Conservation (phyloP, 2,888 invertebrate species). For the Drosophila pseudotalamancana region DNA sequence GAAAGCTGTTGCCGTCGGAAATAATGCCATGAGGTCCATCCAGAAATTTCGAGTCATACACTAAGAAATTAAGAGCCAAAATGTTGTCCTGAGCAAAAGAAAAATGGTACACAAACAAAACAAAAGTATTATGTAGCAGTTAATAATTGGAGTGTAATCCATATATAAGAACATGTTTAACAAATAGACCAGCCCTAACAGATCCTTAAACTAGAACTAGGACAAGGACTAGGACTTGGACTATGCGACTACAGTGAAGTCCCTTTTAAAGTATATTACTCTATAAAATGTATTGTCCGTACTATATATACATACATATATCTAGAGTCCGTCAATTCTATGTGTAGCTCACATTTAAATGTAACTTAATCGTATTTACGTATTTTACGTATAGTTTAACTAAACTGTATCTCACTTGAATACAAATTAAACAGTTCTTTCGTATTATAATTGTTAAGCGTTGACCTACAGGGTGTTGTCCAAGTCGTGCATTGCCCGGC, state of each 20-base stretch:
- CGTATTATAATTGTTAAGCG: slow-evolving; percentile 23
- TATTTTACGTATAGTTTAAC: too few species aligned
- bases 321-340: slow-evolving; percentile 16
- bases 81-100: slow-evolving; percentile 10
- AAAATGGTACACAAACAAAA: neutral
- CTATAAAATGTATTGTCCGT: slow-evolving; percentile 24
- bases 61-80: slow-evolving; percentile 12
- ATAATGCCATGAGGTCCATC: slow-evolving; percentile 35
- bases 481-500: slow-evolving; percentile 25
- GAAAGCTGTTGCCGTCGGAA: slow-evolving; percentile 45
- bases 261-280: too few species aligned
- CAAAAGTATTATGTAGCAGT: slow-evolving; percentile 24
- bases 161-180: too few species aligned
- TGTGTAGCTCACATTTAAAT: slow-evolving; percentile 8
- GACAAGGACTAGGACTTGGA: too few species aligned
- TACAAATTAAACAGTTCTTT: neutral
- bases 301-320: too few species aligned
- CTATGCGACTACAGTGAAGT: too few species aligned
- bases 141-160: neutral
- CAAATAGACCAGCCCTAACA: too few species aligned
- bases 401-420: too few species aligned
- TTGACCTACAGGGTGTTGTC: slow-evolving; percentile 20
- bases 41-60: slow-evolving; percentile 33
- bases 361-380: too few species aligned
- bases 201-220: too few species aligned